Conservation (phyloP, 2,797 vertebrate species). For the Propithecus perrieri region DNA sequence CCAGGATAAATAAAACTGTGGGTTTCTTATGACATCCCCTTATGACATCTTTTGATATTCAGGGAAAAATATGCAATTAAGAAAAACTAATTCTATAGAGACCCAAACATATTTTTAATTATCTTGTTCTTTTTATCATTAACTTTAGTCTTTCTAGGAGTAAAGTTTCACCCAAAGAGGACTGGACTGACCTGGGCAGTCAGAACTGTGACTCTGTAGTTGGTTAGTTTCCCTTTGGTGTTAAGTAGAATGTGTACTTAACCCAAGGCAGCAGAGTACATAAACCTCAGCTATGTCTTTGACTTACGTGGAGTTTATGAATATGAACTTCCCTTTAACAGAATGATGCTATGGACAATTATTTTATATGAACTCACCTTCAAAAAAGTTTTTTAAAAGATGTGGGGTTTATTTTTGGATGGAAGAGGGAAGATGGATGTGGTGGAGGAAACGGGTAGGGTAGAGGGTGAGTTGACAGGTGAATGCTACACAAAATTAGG, state of each 20-base stretch:
- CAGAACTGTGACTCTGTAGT: neutral
- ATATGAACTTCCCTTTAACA: neutral
- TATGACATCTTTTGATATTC: neutral
- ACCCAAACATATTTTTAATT: neutral
- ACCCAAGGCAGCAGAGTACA: neutral
- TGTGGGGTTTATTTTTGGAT: neutral
- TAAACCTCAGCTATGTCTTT: neutral
- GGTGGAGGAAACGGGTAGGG: neutral
- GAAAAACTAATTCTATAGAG: neutral
- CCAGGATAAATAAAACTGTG: neutral
- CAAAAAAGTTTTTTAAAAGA: neutral
- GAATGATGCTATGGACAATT: neutral
- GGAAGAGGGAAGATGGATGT: neutral
- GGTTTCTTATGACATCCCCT: neutral
- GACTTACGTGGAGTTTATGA: neutral
- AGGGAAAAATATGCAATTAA: neutral
- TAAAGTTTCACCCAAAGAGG: neutral
- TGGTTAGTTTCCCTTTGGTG: neutral
- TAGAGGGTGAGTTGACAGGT: neutral
- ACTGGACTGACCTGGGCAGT: neutral
- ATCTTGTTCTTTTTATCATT: neutral
- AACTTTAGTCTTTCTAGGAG: neutral
- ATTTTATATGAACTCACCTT: neutral
- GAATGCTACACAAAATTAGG: neutral
- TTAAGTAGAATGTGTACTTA: neutral